These are phyloP conservation scores for Clitarchus hookeri DNA, from an alignment of 2,888 invertebrate genomes.

Conservation along the genomic window DNA sequence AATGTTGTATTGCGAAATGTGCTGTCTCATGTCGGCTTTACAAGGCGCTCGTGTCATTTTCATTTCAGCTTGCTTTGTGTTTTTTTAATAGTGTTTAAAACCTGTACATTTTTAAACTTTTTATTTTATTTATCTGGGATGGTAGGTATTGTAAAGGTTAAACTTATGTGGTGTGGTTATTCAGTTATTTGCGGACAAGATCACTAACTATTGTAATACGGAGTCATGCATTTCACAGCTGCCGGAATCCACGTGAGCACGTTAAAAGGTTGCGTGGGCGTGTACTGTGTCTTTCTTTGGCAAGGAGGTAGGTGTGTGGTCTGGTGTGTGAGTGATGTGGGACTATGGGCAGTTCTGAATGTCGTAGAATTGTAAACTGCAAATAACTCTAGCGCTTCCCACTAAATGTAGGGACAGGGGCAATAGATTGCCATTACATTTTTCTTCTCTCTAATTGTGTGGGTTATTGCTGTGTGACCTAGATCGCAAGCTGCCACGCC, in stretches of 20 bases:
- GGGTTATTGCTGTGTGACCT: conserved; percentile 22
- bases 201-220: too few relatives aligned
- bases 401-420: conserved; percentile 1
- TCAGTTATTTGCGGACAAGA: too few relatives aligned
- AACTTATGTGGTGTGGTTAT: too few relatives aligned
- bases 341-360: neutral
- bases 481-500: conserved; percentile 92
- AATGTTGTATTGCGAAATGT: too few relatives aligned
- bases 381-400: conserved; percentile 15
- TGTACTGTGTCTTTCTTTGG: neutral
- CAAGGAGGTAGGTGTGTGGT: neutral
- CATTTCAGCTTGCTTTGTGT: too few relatives aligned
- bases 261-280: neutral
- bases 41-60: too few relatives aligned
- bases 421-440: neutral
- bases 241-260: neutral
- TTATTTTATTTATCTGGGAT: too few relatives aligned
- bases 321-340: neutral
- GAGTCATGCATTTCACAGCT: too few relatives aligned
- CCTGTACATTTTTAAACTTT: too few relatives aligned
- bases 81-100: too few relatives aligned
- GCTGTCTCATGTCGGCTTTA: too few relatives aligned
- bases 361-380: neutral
- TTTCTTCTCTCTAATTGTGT: conserved; percentile 28
- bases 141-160: too few relatives aligned